A percentile compares a stretch with the other conserved stretches of the same genome.
phyloP scores from a whole-genome alignment of 2,888 invertebrate species.

The Andrena bucephala region DNA sequence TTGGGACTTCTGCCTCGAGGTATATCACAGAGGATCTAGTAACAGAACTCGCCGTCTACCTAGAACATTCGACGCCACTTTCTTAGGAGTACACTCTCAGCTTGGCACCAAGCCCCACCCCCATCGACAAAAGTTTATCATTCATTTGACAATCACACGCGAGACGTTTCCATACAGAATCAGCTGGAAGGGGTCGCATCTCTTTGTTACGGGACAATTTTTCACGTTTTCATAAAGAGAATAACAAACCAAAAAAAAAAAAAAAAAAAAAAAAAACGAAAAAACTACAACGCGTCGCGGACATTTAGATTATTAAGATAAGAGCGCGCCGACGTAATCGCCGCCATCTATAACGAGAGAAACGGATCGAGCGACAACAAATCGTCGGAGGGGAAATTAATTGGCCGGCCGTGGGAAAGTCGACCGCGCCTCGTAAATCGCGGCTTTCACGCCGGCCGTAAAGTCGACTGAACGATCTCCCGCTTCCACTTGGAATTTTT shows the following conservation, averaged over 20 bases:
- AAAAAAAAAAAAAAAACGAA: background rate
- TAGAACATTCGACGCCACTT: background rate
- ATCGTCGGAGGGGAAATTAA: background rate
- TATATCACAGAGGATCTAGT: no score
- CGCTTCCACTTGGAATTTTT: constrained; percentile 22
- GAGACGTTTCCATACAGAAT: constrained; percentile 50
- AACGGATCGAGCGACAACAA: constrained; percentile 3
- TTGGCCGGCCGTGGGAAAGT: constrained; percentile 10
- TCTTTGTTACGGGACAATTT: constrained; percentile 60
- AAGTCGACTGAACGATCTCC: constrained; percentile 36
- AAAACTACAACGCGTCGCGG: constrained; percentile 19
- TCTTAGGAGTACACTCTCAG: background rate
- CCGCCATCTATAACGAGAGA: background rate
- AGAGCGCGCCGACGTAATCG: background rate
- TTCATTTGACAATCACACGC: constrained; percentile 53
- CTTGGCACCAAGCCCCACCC: constrained; percentile 15
- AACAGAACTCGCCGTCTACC: no score
- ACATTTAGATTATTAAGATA: constrained; percentile 29
- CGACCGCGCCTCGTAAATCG: constrained; percentile 9
- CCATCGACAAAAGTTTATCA: constrained; percentile 22
- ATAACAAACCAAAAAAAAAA: constrained; percentile 12
- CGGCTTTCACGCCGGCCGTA: constrained; percentile 15
- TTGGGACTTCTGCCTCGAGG: no score
- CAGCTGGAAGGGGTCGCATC: constrained; percentile 29
- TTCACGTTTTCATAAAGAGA: constrained; percentile 56